Base-by-base conservation (phyloP, 2,113 vertebrate genomes). In the Vulpes ferrilata region DNA sequence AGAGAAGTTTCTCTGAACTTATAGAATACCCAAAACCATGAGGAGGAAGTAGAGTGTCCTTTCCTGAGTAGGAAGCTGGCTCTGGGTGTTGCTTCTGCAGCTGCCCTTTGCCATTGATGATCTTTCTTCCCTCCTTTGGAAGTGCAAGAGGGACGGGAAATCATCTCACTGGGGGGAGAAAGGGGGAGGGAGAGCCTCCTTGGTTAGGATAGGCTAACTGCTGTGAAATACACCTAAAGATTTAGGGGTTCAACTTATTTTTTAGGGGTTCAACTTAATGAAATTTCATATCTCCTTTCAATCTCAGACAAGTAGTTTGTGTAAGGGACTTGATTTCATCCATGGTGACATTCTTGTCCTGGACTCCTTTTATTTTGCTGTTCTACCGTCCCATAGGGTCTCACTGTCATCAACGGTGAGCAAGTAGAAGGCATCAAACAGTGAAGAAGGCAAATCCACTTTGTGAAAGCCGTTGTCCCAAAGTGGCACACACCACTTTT, bases 361-460 rank as follows among this genome's bases (percentile, higher is more conserved):
- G 17, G 10, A 30, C 11, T 51, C 12, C 59, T 53, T 84, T 71
- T 78, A 35, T 35, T 35, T 35, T 53, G 4, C 22, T 57, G 2
- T 11, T 22, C 35, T 1, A 13, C 8, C 4, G 17, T n/a, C 17
- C 38, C 15, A 0, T 0, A 59, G 32, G 15, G 6, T 22, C 23
- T 84, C 38, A 3, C 2, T 3, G 1, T 84, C 32, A 43, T 23
- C 67, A 78, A 71, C 3, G 25, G 25, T 11, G 30, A 96, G 11
- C 13, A 48, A 67, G 48, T 51, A 92, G 73, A 90, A 60, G 1
- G 25, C 6, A 9, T 32, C 22, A 95, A 2, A 20, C 2, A 15
- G 11, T 6, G 7, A n/a, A 48, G 35, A 25, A 78, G 8, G 25
- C 7, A 65, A 2, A 7, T 0, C 4, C 2, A 8, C 5, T 64